phyloP scores from a whole-genome alignment of 2,113 vertebrate species.

The Odocoileus virginianus region DNA sequence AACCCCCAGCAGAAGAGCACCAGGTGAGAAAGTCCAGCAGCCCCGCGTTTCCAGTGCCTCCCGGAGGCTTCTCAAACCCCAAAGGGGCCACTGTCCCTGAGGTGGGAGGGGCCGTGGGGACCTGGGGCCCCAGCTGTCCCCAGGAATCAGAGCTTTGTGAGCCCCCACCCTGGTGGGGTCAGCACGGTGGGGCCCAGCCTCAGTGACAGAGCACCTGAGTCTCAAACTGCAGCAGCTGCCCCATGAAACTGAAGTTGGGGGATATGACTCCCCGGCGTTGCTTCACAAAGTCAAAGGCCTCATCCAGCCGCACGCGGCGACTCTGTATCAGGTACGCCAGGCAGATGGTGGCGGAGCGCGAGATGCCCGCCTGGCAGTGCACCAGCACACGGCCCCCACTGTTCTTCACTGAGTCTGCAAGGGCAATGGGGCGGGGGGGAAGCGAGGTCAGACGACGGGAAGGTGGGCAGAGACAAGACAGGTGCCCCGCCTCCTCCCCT shows the following conservation, averaged over 20 bases:
- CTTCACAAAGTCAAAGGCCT: conserved; percentile 91
- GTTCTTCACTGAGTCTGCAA: conserved; percentile 86
- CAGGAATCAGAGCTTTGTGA: neutral
- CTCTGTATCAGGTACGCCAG: conserved; percentile 93
- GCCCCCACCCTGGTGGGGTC: neutral
- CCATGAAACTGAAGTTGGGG: conserved; percentile 94
- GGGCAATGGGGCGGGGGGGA: neutral
- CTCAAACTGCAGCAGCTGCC: conserved; percentile 91
- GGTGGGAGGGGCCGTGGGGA: neutral
- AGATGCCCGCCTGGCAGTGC: conserved; percentile 93
- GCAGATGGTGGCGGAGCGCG: conserved; percentile 92
- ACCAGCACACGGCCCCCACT: conserved; percentile 89
- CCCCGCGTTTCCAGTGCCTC: neutral
- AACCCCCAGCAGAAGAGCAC: conserved; percentile 51
- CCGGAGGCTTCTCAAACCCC: neutral
- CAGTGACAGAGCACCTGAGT: conserved; percentile 85
- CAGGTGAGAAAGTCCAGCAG: conserved; percentile 10
- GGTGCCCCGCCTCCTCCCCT: neutral
- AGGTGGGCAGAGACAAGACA: neutral
- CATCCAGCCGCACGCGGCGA: conserved; percentile 87
- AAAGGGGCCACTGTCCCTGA: neutral
- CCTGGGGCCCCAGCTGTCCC: neutral
- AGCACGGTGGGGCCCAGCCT: neutral
- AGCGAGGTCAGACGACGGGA: neutral
- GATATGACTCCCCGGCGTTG: conserved; percentile 91